Conservation (phyloP, 2,888 invertebrate species). For the Synanthedon formicaeformis region DNA sequence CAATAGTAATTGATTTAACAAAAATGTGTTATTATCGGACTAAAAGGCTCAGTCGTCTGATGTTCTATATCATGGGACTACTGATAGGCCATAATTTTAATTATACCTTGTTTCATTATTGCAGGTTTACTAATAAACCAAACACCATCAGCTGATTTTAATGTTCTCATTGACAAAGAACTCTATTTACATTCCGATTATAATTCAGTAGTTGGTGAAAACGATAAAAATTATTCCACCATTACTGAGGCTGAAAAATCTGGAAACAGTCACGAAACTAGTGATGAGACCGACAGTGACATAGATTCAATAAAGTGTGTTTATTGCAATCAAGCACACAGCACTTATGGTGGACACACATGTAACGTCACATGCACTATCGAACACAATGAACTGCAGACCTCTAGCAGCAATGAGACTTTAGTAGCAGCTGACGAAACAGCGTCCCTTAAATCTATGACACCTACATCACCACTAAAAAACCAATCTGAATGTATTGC, state of each 20-base stretch:
- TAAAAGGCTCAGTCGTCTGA: too few relatives aligned
- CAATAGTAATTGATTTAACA: too few relatives aligned
- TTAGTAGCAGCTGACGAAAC: conserved; percentile 47
- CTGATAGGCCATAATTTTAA: too few relatives aligned
- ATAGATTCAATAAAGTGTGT: conserved; percentile 61
- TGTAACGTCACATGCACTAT: conserved; percentile 57
- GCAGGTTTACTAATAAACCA: conserved; percentile 41
- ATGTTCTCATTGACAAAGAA: conserved; percentile 49
- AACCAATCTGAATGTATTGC: conserved; percentile 11
- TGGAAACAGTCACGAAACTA: conserved; percentile 31
- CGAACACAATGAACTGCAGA: conserved; percentile 45
- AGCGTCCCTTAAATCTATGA: conserved; percentile 16
- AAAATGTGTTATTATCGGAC: too few relatives aligned
- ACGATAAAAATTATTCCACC: conserved; percentile 45
- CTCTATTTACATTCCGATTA: conserved; percentile 49
- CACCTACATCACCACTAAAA: conserved; percentile 18
- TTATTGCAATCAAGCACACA: conserved; percentile 51
- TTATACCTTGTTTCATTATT: too few relatives aligned
- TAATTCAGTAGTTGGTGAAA: conserved; percentile 43
- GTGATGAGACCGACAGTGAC: conserved; percentile 63
- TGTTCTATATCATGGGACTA: too few relatives aligned
- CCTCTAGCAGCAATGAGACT: conserved; percentile 55
- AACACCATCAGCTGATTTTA: conserved; percentile 39
- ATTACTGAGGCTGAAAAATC: conserved; percentile 20
- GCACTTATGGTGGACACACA: conserved; percentile 44